These are phyloP conservation scores for Heterochromis multidens DNA, from an alignment of 2,113 vertebrate genomes.

Conservation along the genomic window DNA sequence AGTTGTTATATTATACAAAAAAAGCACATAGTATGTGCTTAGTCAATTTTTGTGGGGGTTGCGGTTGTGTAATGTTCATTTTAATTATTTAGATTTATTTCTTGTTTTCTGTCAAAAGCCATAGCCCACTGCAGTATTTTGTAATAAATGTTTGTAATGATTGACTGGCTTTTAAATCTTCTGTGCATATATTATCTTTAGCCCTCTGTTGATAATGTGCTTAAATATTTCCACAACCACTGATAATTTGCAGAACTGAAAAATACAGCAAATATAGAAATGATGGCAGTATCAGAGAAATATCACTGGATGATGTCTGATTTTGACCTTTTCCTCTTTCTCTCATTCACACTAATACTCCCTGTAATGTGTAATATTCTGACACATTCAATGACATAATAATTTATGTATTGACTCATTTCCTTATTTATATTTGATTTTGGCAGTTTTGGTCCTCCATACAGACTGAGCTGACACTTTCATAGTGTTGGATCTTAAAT, in stretches of 20 bases:
- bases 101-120: not conserved
- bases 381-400: not conserved
- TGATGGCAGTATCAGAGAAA: not conserved
- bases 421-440: no score
- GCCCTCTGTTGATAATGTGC: no score
- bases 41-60: no score
- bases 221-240: not conserved
- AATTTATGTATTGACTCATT: not conserved
- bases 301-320: conserved; percentile 2
- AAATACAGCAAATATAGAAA: not conserved
- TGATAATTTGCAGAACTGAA: not conserved
- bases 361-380: not conserved
- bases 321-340: conserved; percentile 48
- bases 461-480: no score
- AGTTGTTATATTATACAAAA: no score
- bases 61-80: no score
- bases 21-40: no score
- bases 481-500: no score
- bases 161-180: no score
- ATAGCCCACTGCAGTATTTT: not conserved
- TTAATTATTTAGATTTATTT: no score
- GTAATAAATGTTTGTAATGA: not conserved
- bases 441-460: no score
- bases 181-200: no score
- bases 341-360: conserved; percentile 31